Conservation (phyloP, 2,113 vertebrate genomes). For the Zosterops pallidus region DNA sequence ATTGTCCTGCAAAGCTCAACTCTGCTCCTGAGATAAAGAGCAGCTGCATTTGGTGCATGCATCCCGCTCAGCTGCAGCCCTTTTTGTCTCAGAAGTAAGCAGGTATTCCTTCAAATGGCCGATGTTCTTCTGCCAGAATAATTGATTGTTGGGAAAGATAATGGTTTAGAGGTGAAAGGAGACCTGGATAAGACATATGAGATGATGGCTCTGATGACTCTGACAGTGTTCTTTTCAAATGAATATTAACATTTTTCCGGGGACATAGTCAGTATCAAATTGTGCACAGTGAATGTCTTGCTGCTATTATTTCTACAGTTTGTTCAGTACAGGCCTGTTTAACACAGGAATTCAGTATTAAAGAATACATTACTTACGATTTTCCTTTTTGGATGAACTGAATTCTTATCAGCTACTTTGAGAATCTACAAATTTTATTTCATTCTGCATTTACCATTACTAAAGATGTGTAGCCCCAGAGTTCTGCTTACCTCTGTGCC, state of each 20-base stretch:
- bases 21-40: background rate
- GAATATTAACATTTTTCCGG: conserved; percentile 46
- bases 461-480: background rate
- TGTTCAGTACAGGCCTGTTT: background rate
- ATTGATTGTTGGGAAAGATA: background rate
- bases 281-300: background rate
- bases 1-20: background rate
- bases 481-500: background rate
- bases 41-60: background rate
- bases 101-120: background rate
- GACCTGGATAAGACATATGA: background rate
- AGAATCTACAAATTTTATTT: background rate
- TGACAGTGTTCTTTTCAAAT: conserved; percentile 37
- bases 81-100: background rate
- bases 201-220: conserved; percentile 12
- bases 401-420: background rate
- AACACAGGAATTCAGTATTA: background rate
- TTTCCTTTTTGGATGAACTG: background rate
- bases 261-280: background rate
- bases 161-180: background rate
- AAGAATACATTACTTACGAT: background rate
- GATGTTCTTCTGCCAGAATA: background rate
- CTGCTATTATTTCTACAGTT: background rate
- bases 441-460: background rate
- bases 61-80: background rate